phyloP scores from a whole-genome alignment of 2,888 invertebrate genomes.

The Heliconius cydno region DNA sequence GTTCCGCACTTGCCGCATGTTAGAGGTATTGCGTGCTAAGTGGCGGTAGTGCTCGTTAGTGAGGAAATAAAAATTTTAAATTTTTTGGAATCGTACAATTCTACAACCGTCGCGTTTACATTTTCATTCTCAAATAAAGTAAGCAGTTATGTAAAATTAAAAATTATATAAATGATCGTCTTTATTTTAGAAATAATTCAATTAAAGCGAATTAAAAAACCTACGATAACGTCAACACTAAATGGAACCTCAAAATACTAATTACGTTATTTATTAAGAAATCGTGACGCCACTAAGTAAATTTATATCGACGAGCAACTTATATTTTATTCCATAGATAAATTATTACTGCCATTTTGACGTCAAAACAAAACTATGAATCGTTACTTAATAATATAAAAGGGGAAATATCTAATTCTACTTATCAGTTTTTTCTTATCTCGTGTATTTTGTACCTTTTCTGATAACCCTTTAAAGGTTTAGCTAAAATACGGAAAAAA shows the following conservation, averaged over 20 bases:
- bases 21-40: too few species aligned
- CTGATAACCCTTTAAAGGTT: background rate
- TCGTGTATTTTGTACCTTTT: background rate
- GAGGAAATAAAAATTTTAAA: too few species aligned
- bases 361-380: background rate
- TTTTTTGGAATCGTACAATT: too few species aligned
- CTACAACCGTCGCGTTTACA: too few species aligned
- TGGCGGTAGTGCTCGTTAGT: too few species aligned
- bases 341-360: background rate
- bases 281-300: background rate
- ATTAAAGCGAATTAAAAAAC: background rate
- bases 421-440: background rate
- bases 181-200: background rate
- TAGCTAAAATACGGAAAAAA: background rate
- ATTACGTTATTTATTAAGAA: background rate
- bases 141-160: too few species aligned
- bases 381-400: constrained; percentile 1
- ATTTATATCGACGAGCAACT: too few species aligned
- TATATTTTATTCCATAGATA: too few species aligned
- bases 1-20: too few species aligned
- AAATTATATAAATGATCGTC: too few species aligned
- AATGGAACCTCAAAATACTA: background rate
- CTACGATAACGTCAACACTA: background rate
- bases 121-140: too few species aligned
- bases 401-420: background rate